Base-by-base conservation (phyloP, 2,797 vertebrate genomes). In the Cossypha dichroa region DNA sequence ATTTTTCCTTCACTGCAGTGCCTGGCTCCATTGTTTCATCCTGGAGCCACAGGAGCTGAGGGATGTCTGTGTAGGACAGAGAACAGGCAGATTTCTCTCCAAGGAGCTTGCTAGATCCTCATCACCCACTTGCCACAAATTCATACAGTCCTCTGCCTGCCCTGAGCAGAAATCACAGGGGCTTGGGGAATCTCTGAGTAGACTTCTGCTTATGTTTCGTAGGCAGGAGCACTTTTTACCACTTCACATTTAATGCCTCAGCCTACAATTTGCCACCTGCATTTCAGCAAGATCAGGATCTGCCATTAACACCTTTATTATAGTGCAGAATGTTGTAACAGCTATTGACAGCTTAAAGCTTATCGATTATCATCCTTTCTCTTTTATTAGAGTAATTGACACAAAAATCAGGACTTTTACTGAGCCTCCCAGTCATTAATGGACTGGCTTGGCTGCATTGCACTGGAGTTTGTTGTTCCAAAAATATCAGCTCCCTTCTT, bases 1-100 rank as follows among this genome's bases (percentile, higher is more conserved):
- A n/a, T 86, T 88, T 93, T 85, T 62, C 40, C 45, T 79, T 77
- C 73, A 17, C 51, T 58, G 67, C 41, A 46, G 51, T 73, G 75
- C 67, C 82, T 19, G 4, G 33, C 40, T 84, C 69, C 45, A 22
- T 78, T 58, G 2, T 36, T 68, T 56, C 58, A 66, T 49, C 66
- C 56, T 59, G 51, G 31, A 76, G 36, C 41, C 41, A 13, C 29
- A 25, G 86, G 86, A 94, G 52, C 46, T 60, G 62, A 21, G 45
- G 63, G 20, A 5, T 6, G 0, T 56, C 33, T 54, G 2, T n/a
- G 25, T 16, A n/a, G 82, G 68, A 43, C 3, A 7, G 51, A 84
- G 40, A 29, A 73, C 87, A 73, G 68, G 75, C 23, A 83, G 29
- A 29, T 26, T 55, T 70, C 56, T 72, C 38, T 68, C 34, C 54